Percentiles rank a stretch among this genome's conserved stretches.
phyloP scores from a whole-genome alignment of 2,888 invertebrate genomes.

The Drosophila subquinaria region DNA sequence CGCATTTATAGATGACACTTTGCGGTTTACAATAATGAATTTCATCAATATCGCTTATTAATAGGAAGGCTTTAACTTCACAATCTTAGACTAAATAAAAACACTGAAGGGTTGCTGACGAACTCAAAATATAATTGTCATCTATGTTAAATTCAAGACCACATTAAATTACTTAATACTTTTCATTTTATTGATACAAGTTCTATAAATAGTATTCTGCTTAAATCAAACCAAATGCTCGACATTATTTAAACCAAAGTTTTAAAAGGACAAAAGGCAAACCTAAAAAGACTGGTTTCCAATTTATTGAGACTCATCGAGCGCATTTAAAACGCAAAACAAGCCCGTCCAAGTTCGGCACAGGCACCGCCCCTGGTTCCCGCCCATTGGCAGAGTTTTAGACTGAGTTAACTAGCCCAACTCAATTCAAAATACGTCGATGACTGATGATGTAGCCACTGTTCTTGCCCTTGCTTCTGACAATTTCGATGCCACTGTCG shows the following conservation, averaged over 20 bases:
- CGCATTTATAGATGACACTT: background rate
- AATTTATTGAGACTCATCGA: conserved; percentile 75
- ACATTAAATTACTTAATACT: background rate
- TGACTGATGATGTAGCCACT: conserved; percentile 70
- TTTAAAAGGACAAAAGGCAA: background rate
- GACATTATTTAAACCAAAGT: background rate
- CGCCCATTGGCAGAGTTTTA: conserved; percentile 27
- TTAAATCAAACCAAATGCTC: background rate
- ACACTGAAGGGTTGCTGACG: no score
- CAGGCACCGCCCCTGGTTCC: background rate
- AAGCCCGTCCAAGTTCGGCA: conserved; percentile 12
- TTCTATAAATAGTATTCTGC: conserved; percentile 4
- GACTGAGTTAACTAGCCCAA: conserved; percentile 58
- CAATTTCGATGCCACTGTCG: conserved; percentile 43
- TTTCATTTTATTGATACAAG: background rate
- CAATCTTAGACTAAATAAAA: no score
- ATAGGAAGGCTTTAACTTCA: no score
- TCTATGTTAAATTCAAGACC: background rate
- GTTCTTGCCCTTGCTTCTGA: conserved; percentile 12
- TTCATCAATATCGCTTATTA: no score
- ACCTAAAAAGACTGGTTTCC: conserved; percentile 5
- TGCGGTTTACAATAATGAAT: conserved; percentile 1
- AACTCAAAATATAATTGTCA: no score
- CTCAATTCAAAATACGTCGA: conserved; percentile 64
- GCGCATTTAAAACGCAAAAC: conserved; percentile 58